A percentile compares a stretch with the other conserved stretches of the same genome.
Conservation (phyloP, 2,888 invertebrate genomes). For the Eutolmus rufibarbis region DNA sequence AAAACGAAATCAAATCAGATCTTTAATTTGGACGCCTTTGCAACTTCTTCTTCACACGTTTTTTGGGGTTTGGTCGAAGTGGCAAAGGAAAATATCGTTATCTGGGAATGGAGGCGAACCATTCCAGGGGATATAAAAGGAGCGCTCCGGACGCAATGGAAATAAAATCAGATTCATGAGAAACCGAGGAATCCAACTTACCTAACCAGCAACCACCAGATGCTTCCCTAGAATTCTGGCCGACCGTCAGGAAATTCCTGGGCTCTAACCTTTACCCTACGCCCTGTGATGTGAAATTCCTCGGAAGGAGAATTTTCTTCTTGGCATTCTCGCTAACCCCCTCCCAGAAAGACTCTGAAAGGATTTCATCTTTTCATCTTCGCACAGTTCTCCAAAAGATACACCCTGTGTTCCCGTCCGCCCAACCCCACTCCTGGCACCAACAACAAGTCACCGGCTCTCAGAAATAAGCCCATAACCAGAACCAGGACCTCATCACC, state of each 20-base stretch:
- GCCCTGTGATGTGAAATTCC: background rate
- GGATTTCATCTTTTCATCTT: background rate
- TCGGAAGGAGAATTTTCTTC: background rate
- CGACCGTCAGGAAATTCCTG: constrained; percentile 8
- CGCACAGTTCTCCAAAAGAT: background rate
- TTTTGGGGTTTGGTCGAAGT: background rate
- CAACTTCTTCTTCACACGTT: constrained; percentile 23
- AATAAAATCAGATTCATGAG: background rate
- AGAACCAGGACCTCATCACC: constrained; percentile 7
- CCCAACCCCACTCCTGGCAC: background rate
- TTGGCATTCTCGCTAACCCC: background rate
- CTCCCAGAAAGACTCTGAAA: background rate
- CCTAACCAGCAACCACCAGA: constrained; percentile 8
- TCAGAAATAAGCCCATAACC: background rate
- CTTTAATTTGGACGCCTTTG: constrained; percentile 20
- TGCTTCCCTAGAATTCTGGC: background rate
- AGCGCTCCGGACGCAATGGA: background rate
- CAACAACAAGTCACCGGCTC: background rate
- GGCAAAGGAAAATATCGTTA: background rate
- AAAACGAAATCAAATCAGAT: constrained; percentile 19
- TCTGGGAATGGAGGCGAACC: background rate
- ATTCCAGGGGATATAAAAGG: background rate
- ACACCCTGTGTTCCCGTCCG: background rate
- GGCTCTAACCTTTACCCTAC: background rate
- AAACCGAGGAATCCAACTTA: background rate